A percentile compares a stretch with the other conserved stretches of the same genome.
These are phyloP conservation scores for Myiagra hebetior DNA, from an alignment of 2,113 vertebrate species.

Conservation along the genomic window DNA sequence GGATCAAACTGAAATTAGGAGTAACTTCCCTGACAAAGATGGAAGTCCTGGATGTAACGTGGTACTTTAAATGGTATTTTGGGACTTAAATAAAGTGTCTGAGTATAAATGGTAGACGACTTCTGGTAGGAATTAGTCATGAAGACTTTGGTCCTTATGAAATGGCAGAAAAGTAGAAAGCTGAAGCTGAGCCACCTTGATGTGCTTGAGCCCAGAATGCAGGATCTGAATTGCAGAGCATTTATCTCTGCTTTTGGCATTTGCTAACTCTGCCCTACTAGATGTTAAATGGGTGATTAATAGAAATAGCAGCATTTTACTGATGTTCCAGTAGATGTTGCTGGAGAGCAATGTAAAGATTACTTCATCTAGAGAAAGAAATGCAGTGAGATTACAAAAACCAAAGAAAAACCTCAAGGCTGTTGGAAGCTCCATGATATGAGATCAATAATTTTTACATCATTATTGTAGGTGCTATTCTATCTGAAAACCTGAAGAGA, in stretches of 20 bases:
- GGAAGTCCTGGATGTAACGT: neutral
- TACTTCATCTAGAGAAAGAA: slow-evolving; percentile 55
- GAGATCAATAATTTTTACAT: slow-evolving; percentile 54
- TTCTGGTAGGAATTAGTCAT: neutral
- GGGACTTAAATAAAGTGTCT: neutral
- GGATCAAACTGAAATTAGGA: neutral
- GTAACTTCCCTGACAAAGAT: neutral
- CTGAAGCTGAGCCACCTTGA: neutral
- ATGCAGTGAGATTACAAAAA: slow-evolving; percentile 64
- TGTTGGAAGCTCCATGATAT: slow-evolving; percentile 65
- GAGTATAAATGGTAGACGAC: neutral
- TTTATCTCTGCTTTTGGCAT: slow-evolving; percentile 40
- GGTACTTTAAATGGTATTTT: neutral
- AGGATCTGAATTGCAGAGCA: neutral
- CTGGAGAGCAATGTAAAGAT: slow-evolving; percentile 82
- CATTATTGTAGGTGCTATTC: neutral
- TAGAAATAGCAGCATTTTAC: slow-evolving; percentile 77
- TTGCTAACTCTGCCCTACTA: slow-evolving; percentile 59
- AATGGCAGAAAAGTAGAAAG: neutral
- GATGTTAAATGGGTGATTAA: slow-evolving; percentile 72
- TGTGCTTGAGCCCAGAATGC: neutral
- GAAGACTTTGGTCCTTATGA: neutral
- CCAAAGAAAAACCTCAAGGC: slow-evolving; percentile 48
- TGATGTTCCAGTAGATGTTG: slow-evolving; percentile 84
- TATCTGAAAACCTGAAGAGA: slow-evolving; percentile 1